These are phyloP conservation scores for Hartigia nigra DNA, from an alignment of 2,888 invertebrate genomes.

Conservation along the genomic window DNA sequence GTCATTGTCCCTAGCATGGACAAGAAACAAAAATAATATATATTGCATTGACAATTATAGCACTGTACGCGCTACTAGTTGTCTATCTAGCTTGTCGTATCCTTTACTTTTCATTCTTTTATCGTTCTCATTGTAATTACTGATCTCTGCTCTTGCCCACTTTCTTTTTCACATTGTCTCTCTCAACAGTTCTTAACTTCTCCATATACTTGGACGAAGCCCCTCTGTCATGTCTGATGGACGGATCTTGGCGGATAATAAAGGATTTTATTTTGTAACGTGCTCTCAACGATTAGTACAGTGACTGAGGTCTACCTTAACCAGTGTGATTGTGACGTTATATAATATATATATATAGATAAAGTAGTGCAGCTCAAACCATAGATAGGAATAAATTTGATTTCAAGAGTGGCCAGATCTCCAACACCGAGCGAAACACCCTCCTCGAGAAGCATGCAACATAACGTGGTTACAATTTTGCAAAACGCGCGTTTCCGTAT, in stretches of 20 bases:
- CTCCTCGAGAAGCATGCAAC: conserved; percentile 16
- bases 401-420: conserved; percentile 60
- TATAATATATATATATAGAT: neutral
- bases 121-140: neutral
- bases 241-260: neutral
- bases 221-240: neutral
- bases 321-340: neutral
- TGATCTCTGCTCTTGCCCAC: neutral
- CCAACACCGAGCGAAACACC: conserved; percentile 54
- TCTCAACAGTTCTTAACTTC: neutral
- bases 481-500: neutral
- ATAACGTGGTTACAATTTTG: neutral
- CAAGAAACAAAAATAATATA: conserved; percentile 51
- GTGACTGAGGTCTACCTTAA: neutral
- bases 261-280: neutral
- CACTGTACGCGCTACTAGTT: neutral
- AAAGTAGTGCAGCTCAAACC: neutral
- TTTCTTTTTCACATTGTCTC: neutral
- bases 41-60: conserved; percentile 13
- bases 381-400: conserved; percentile 18
- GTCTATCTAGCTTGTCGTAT: neutral
- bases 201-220: neutral
- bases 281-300: neutral
- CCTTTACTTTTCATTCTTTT: neutral
- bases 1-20: conserved; percentile 63